Evolutionary conservation across 2,113 vertebrate species (phyloP), one percentile per base, ranked within the genome.

Genomic region (Tamias sibiricus): DNA sequence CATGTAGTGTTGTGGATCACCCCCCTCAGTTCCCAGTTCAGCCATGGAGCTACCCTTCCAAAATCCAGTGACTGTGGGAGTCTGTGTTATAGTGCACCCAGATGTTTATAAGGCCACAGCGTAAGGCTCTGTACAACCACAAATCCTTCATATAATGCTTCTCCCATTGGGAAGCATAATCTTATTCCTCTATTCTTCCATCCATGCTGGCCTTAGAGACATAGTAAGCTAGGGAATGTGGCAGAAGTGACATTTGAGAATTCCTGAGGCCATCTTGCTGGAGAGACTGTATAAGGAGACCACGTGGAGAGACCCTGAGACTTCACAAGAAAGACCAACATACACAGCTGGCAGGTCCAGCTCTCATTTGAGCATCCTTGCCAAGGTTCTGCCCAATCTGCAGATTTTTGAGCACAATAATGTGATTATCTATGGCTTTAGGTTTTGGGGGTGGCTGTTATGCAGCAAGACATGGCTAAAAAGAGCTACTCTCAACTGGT

Each of bases 211-310:
- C 82, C 32, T 62, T 86, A 62, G 40, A 80, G 49, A 93, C n/a
- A 86, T 20, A 74, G 69, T 89, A 52, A 93, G 75, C 57, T 77
- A 74, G 28, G 49, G 14, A 71, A 47, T 47, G 47, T 69, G 26
- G 26, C 68, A 89, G 64, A 87, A 92, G 7, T 62, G 59, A 94
- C 35, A 74, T 64, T 87, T 87, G 52, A 91, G 59, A 77, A 37
- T 86, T 76, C 44, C 26, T 28, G 59, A 93, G 77, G 37, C 22
- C 19, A 6, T 24, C 59, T 44, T 54, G 22, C 49, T 82, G 30
- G 26, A 84, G 22, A 66, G 44, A 77, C 40, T n/a, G 44, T 24
- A 26, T 20, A 49, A 17, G n/a, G 82, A 76, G 62, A 62, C 17
- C 2, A 17, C 1, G 24, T 3, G 8, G 7, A 71, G 9, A 22